Percentiles rank a stretch among this genome's conserved stretches.
Evolutionary conservation across 1,140 invertebrate genomes (phyloP).

Genomic region (Callitettix versicolor): DNA sequence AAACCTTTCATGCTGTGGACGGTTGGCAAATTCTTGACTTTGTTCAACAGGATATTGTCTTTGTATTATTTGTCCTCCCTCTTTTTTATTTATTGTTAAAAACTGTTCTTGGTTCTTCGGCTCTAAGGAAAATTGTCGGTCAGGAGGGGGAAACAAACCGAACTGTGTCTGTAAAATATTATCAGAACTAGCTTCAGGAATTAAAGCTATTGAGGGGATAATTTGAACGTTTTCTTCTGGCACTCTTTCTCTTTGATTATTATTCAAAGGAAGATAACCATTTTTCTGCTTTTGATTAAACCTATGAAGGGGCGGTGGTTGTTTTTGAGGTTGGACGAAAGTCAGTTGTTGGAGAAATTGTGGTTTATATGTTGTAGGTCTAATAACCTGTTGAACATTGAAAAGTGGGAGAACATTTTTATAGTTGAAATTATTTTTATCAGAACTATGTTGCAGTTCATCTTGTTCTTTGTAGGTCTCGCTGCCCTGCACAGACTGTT

Average conservation of each 20-base stretch:
- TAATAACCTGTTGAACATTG: constrained; percentile 17
- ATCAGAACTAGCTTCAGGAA: not conserved
- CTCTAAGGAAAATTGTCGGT: not conserved
- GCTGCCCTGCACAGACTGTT: constrained; percentile 15
- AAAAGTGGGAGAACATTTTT: constrained; percentile 17
- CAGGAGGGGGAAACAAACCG: not conserved
- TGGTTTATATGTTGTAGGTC: constrained; percentile 24
- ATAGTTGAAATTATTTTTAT: constrained; percentile 5
- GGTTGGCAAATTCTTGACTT: too few relatives aligned
- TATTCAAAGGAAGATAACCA: constrained; percentile 9
- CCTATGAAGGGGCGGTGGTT: not conserved
- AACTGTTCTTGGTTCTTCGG: not conserved
- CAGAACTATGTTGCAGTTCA: constrained; percentile 3
- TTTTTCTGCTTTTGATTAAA: constrained; percentile 13
- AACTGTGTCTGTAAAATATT: not conserved
- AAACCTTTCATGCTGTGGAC: too few relatives aligned
- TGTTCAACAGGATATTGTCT: too few relatives aligned
- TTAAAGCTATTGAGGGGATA: constrained; percentile 17
- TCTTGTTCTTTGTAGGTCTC: constrained; percentile 18
- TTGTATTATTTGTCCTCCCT: too few relatives aligned
- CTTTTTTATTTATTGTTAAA: too few relatives aligned
- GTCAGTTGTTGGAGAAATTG: constrained; percentile 9
- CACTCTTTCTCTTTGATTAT: too few relatives aligned
- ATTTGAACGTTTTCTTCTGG: constrained; percentile 12
- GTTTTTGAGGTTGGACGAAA: not conserved